phyloP scores from a whole-genome alignment of 2,797 vertebrate genomes.

The Sebastes steindachneri region DNA sequence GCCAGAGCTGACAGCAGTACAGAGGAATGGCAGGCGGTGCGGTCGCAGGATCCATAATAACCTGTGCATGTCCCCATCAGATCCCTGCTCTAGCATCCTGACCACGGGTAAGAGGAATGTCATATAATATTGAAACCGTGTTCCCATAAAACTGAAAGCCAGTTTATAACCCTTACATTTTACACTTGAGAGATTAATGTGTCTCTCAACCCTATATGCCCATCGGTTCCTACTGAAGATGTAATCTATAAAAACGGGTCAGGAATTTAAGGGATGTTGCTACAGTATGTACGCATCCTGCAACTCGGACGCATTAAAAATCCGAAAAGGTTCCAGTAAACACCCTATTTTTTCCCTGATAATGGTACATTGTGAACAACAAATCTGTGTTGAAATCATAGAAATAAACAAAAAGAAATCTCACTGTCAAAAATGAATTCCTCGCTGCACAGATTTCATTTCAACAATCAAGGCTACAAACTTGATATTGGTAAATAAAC shows the following conservation, averaged over 20 bases:
- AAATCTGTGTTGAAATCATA: background rate
- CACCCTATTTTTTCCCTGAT: background rate
- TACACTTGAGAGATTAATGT: background rate
- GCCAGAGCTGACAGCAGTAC: conserved; percentile 69
- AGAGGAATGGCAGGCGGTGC: conserved; percentile 81
- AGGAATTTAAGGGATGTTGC: background rate
- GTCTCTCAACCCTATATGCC: background rate
- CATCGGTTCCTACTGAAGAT: background rate
- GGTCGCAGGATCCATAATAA: conserved; percentile 88
- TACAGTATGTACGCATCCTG: background rate
- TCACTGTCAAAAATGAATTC: background rate
- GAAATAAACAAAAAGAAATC: background rate
- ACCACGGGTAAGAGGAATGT: conserved; percentile 79
- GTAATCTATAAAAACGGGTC: background rate
- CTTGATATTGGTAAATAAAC: too few species aligned
- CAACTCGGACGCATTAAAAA: too few species aligned
- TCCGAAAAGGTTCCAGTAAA: background rate
- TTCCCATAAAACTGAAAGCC: background rate
- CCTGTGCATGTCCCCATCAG: conserved; percentile 84
- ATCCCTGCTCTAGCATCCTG: conserved; percentile 82
- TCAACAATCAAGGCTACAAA: too few species aligned
- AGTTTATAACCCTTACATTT: background rate
- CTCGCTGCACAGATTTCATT: too few species aligned
- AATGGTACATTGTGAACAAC: background rate
- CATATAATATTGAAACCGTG: background rate